Evolutionary conservation across 1,140 invertebrate genomes (phyloP).

Genomic region (Papilio polyxenes): DNA sequence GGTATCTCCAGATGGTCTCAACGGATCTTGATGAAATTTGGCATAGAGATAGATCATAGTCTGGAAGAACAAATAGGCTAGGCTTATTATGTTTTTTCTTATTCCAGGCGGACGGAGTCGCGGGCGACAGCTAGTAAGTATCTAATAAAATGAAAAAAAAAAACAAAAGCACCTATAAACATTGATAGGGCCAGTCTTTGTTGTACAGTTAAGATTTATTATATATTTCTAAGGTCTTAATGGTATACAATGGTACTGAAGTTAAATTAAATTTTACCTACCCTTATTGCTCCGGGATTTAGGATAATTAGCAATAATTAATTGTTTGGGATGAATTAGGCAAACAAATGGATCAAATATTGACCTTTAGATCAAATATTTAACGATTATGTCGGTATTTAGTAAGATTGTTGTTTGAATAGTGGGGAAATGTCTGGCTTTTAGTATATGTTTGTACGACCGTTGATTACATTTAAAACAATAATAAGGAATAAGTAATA

Average conservation of each 20-base stretch:
- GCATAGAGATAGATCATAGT: no score
- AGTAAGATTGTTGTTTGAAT: background rate
- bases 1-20: no score
- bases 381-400: background rate
- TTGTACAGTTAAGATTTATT: background rate
- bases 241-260: background rate
- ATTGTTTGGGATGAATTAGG: background rate
- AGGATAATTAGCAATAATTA: background rate
- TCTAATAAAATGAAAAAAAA: background rate
- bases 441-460: background rate
- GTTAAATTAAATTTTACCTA: background rate
- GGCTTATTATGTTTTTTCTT: no score
- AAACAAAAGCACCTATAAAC: background rate
- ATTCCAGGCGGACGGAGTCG: no score
- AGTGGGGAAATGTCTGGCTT: no score
- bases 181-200: background rate
- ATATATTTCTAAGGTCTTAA: background rate
- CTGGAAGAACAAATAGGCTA: no score
- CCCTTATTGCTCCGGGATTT: background rate
- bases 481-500: no score
- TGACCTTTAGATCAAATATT: background rate
- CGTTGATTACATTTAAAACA: no score
- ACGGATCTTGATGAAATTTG: no score
- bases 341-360: slow-evolving; percentile 1
- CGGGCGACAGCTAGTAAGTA: background rate